phyloP scores from a whole-genome alignment of 64 coral and sea anemone genomes.

The Dendrophyllia cribrosa region DNA sequence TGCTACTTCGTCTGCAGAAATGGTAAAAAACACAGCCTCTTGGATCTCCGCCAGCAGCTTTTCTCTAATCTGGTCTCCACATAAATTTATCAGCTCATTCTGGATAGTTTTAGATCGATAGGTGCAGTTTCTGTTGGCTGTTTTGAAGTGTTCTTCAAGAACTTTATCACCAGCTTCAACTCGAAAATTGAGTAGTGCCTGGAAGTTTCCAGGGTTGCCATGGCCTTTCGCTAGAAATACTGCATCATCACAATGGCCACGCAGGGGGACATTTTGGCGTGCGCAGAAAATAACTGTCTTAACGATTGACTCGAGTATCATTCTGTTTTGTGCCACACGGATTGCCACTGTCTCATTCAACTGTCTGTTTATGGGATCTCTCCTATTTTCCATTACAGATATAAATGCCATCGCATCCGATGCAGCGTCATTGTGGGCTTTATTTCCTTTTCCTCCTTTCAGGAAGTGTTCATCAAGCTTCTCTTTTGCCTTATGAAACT shows the following conservation, averaged over 20 bases:
- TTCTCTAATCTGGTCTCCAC: too few species aligned
- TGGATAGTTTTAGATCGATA: conserved; percentile 76
- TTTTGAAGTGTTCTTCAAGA: conserved; percentile 64
- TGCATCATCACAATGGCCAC: conserved; percentile 68
- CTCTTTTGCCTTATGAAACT: too few species aligned
- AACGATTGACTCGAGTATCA: conserved; percentile 47
- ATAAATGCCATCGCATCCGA: too few species aligned
- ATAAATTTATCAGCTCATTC: conserved; percentile 60
- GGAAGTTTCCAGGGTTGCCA: conserved; percentile 82
- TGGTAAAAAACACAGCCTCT: neutral
- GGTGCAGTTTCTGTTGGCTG: conserved; percentile 64
- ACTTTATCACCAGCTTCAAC: conserved; percentile 74
- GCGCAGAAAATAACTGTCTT: conserved; percentile 77
- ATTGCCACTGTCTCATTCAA: too few species aligned
- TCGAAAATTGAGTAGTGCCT: conserved; percentile 78
- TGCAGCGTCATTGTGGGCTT: too few species aligned
- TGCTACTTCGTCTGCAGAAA: neutral
- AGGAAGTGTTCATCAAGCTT: too few species aligned
- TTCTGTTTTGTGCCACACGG: too few species aligned
- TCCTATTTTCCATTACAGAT: too few species aligned
- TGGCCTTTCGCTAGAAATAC: conserved; percentile 68
- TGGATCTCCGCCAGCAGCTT: neutral
- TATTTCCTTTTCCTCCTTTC: too few species aligned
- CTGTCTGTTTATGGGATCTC: too few species aligned
- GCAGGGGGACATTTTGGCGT: conserved; percentile 72